A percentile compares a stretch with the other conserved stretches of the same genome.
Conservation (phyloP, 2,797 vertebrate species). For the Oreochromis mossambicus region DNA sequence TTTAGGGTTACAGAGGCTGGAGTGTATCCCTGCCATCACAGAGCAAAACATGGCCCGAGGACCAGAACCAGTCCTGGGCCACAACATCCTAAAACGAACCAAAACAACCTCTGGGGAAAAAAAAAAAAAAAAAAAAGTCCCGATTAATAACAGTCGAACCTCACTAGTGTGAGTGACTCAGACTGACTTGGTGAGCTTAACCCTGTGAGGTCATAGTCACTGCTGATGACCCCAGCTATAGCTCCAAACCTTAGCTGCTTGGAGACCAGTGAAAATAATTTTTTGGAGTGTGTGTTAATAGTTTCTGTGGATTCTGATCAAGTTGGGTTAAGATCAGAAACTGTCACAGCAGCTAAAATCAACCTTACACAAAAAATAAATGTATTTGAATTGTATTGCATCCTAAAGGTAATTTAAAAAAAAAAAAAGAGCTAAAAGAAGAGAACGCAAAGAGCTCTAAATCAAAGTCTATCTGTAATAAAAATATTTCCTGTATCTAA, state of each 20-base stretch:
- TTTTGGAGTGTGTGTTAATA: not conserved
- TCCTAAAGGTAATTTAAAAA: not conserved
- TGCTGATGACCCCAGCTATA: fast-evolving
- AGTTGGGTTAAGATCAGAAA: not conserved
- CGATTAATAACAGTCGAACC: not conserved
- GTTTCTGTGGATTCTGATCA: not conserved
- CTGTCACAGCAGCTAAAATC: not conserved
- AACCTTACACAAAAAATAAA: not conserved
- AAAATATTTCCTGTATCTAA: not conserved
- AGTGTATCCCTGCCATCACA: not conserved
- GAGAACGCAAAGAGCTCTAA: not conserved
- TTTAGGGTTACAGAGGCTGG: not conserved
- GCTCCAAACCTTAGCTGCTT: not conserved
- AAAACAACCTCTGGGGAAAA: not conserved
- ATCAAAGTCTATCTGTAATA: not conserved
- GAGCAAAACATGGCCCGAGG: not conserved
- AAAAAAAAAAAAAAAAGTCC: not conserved
- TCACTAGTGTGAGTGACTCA: not conserved
- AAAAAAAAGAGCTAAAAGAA: not conserved
- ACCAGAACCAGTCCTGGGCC: not conserved
- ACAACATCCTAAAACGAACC: not conserved
- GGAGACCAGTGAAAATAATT: not conserved
- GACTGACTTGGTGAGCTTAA: not conserved
- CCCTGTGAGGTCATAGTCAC: not conserved
- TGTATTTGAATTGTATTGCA: not conserved